A percentile compares a stretch with the other conserved stretches of the same genome.
phyloP scores from a whole-genome alignment of 2,113 vertebrate genomes.

The Calyptommatus sinebrachiatus region DNA sequence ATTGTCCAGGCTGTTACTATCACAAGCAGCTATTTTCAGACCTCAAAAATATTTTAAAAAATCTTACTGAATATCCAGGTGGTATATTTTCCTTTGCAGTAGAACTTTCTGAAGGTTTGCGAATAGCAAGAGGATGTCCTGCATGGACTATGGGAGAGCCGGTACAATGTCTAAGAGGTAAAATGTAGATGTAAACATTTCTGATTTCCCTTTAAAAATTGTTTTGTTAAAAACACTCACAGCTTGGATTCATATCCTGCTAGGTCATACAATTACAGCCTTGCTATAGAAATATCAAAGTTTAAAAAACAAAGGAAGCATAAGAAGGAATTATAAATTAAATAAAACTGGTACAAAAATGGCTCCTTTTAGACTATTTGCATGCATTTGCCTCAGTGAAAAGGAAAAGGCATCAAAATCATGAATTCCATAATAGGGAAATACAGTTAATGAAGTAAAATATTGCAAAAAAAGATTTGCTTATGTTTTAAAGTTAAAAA shows the following conservation, averaged over 20 bases:
- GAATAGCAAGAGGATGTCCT: constrained; percentile 53
- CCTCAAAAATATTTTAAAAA: neutral
- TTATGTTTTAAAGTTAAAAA: neutral
- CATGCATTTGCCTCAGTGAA: too few species aligned
- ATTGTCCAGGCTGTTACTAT: accelerated
- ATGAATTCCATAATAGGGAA: too few species aligned
- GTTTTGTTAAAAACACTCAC: neutral
- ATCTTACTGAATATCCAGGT: constrained; percentile 67
- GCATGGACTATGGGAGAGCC: constrained; percentile 3
- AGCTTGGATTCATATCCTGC: neutral
- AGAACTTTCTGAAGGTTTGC: constrained; percentile 51
- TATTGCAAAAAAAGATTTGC: too few species aligned
- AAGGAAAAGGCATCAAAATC: too few species aligned
- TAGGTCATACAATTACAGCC: neutral
- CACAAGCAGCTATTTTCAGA: neutral
- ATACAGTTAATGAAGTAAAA: too few species aligned
- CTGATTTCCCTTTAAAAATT: neutral
- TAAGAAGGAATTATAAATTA: neutral
- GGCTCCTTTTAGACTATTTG: too few species aligned
- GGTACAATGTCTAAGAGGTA: constrained; percentile 52
- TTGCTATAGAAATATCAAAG: neutral
- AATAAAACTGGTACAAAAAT: too few species aligned
- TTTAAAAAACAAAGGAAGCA: neutral
- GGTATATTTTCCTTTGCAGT: constrained; percentile 52
- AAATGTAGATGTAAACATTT: constrained; percentile 21